These are phyloP conservation scores for Craniophora ligustri DNA, from an alignment of 2,888 invertebrate genomes.

Conservation along the genomic window DNA sequence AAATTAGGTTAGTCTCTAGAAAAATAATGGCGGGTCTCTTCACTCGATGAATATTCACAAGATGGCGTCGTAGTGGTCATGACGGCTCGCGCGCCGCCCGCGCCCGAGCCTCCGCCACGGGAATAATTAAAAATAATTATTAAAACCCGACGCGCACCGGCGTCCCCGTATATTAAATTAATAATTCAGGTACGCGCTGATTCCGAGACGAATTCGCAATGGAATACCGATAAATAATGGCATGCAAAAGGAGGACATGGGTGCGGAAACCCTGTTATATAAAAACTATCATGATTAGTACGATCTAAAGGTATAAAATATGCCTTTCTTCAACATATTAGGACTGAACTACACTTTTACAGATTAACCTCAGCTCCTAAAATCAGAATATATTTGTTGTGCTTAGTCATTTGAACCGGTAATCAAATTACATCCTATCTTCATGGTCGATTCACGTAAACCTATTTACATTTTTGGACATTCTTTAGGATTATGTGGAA, in stretches of 20 bases:
- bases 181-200: conserved; percentile 58
- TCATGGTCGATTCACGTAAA: no score
- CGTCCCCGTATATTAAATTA: conserved; percentile 62
- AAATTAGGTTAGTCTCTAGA: conserved; percentile 79
- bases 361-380: no score
- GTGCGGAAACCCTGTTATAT: background rate
- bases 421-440: no score
- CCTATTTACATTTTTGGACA: no score
- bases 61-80: conserved; percentile 57
- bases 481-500: no score
- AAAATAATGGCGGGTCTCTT: conserved; percentile 76
- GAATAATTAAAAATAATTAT: conserved; percentile 81
- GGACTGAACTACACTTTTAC: no score
- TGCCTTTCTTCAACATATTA: no score
- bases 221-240: conserved; percentile 42
- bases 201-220: conserved; percentile 38
- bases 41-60: conserved; percentile 78
- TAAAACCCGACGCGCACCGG: conserved; percentile 58
- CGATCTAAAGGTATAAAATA: no score
- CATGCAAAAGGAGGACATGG: conserved; percentile 19
- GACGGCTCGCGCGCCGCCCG: conserved; percentile 41
- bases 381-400: no score
- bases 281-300: no score
- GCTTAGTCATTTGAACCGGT: no score
- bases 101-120: conserved; percentile 52